Conservation (phyloP, 2,888 invertebrate genomes). For the Brachylomia viminalis region DNA sequence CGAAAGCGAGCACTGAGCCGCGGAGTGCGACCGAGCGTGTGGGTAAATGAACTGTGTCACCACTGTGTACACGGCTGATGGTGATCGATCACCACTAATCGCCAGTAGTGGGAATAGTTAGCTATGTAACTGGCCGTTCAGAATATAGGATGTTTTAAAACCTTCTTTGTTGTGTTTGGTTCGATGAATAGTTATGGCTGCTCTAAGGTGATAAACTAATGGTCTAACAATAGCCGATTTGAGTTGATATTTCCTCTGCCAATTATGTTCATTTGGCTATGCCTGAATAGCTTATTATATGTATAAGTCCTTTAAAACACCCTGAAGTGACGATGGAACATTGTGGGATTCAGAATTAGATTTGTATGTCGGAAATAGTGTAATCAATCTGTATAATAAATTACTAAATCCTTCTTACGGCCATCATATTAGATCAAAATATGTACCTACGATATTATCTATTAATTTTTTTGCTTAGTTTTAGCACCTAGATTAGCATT, state of each 20-base stretch:
- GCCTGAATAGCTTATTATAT: background rate
- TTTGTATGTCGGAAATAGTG: background rate
- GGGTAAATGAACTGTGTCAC: conserved; percentile 68
- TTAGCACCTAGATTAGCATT: conserved; percentile 10
- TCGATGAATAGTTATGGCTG: background rate
- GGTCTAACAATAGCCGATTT: background rate
- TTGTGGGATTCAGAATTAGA: background rate
- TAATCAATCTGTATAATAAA: background rate
- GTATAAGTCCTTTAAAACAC: background rate
- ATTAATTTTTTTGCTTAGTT: conserved; percentile 21
- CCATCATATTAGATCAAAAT: background rate
- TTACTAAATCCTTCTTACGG: background rate
- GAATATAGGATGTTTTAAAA: conserved; percentile 26
- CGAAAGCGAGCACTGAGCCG: conserved; percentile 69
- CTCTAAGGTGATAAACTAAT: background rate
- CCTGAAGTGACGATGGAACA: background rate
- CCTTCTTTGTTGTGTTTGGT: conserved; percentile 16
- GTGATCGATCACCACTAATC: conserved; percentile 29
- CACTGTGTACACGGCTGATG: conserved; percentile 21
- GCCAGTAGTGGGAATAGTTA: background rate
- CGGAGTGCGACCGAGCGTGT: conserved; percentile 61
- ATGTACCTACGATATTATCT: background rate
- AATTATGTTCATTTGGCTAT: background rate
- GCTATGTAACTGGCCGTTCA: conserved; percentile 10
- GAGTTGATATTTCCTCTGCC: too few species aligned